phyloP scores from a whole-genome alignment of 2,113 vertebrate genomes.

The Mus musculus region GRCm39 chrX:138125001-138125500 shows the following conservation, averaged over 20 bases:
- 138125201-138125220: background rate
- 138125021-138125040: background rate
- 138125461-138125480: background rate
- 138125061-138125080: conserved; percentile 42
- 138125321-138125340: conserved; percentile 23
- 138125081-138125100: conserved; percentile 14
- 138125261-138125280: conserved; percentile 48
- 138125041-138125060: background rate
- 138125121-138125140: background rate
- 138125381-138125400: conserved; percentile 6
- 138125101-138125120: conserved; percentile 12
- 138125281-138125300: background rate
- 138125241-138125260: conserved; percentile 1
- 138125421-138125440: background rate
- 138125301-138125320: background rate
- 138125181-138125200: conserved; percentile 30
- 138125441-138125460: background rate
- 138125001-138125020: conserved; percentile 20
- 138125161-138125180: background rate
- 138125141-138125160: background rate
- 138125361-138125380: background rate
- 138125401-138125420: background rate
- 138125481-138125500: background rate
- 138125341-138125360: background rate
- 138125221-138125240: conserved; percentile 31